These are phyloP conservation scores for Gila robusta DNA, from an alignment of 2,797 vertebrate species.

Conservation along the genomic window DNA sequence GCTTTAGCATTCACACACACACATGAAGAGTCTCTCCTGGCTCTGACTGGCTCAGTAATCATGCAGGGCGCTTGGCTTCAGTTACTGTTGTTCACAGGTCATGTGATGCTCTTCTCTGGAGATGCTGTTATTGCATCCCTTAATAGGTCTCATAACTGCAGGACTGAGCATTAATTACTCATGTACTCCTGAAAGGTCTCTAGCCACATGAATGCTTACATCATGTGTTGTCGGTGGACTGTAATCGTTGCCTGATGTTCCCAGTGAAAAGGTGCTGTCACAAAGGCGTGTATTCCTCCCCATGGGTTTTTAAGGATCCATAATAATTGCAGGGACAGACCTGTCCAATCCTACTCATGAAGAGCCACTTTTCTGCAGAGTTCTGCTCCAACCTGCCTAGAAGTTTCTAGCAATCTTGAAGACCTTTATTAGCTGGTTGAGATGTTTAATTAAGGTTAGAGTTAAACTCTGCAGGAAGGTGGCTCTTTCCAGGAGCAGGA, in stretches of 20 bases:
- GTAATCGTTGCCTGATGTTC: constrained; percentile 28
- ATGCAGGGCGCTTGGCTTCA: background rate
- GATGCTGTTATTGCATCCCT: constrained; percentile 9
- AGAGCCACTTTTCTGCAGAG: constrained; percentile 13
- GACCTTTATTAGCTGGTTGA: constrained; percentile 26
- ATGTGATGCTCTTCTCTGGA: constrained; percentile 22
- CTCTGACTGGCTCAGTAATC: background rate
- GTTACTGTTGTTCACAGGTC: constrained; percentile 18
- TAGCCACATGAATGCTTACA: constrained; percentile 5
- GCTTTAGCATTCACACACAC: background rate
- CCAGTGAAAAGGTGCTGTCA: background rate
- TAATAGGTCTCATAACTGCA: constrained; percentile 15
- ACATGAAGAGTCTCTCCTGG: background rate
- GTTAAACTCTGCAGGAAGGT: constrained; percentile 6
- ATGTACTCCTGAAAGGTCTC: constrained; percentile 8
- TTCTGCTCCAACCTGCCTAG: constrained; percentile 17
- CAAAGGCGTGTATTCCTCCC: background rate
- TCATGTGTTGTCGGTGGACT: constrained; percentile 6
- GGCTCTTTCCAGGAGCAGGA: background rate
- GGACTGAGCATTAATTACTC: constrained; percentile 19
- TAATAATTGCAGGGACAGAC: constrained; percentile 8
- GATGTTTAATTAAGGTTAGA: constrained; percentile 24
- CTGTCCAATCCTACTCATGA: constrained; percentile 10
- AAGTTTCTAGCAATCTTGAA: background rate
- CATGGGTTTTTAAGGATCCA: background rate